Percentiles rank a stretch among this genome's conserved stretches.
Evolutionary conservation across 2,797 vertebrate genomes (phyloP).

Genomic region (Gephyroberyx darwinii): DNA sequence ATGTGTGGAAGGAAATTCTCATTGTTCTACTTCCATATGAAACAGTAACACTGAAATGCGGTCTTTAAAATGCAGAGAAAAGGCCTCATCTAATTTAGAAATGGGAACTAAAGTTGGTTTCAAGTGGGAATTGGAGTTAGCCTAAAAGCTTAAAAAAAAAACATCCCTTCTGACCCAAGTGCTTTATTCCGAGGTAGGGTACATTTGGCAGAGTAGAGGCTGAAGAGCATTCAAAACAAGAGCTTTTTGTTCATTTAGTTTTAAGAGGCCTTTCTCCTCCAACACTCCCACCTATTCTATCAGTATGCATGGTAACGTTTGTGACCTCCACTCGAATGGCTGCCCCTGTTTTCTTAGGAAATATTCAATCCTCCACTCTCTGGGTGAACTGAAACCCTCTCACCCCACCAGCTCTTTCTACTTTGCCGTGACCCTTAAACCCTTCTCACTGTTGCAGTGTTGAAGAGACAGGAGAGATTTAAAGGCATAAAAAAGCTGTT

Average conservation of each 20-base stretch:
- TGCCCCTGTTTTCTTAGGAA: slow-evolving; percentile 82
- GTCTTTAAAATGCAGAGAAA: slow-evolving; percentile 20
- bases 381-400: slow-evolving; percentile 66
- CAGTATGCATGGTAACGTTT: slow-evolving; percentile 67
- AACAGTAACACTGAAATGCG: slow-evolving; percentile 5
- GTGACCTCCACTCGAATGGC: slow-evolving; percentile 79
- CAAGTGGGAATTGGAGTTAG: slow-evolving; percentile 73
- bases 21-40: slow-evolving; percentile 10
- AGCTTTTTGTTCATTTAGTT: slow-evolving; percentile 81
- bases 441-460: slow-evolving; percentile 47
- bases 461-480: slow-evolving; percentile 71
- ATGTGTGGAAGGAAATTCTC: not conserved
- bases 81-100: slow-evolving; percentile 45
- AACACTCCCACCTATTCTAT: slow-evolving; percentile 72
- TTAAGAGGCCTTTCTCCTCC: slow-evolving; percentile 78
- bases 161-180: slow-evolving; percentile 65
- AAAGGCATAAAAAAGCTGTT: slow-evolving; percentile 69
- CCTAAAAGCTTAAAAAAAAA: slow-evolving; percentile 76
- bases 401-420: slow-evolving; percentile 67
- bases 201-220: slow-evolving; percentile 65
- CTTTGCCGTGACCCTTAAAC: slow-evolving; percentile 63
- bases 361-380: slow-evolving; percentile 73
- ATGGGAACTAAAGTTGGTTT: slow-evolving; percentile 72
- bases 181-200: slow-evolving; percentile 71
- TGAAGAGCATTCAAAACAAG: slow-evolving; percentile 79